Evolutionary conservation across 2,113 vertebrate genomes (phyloP).

Genomic region (Polypterus senegalus): DNA sequence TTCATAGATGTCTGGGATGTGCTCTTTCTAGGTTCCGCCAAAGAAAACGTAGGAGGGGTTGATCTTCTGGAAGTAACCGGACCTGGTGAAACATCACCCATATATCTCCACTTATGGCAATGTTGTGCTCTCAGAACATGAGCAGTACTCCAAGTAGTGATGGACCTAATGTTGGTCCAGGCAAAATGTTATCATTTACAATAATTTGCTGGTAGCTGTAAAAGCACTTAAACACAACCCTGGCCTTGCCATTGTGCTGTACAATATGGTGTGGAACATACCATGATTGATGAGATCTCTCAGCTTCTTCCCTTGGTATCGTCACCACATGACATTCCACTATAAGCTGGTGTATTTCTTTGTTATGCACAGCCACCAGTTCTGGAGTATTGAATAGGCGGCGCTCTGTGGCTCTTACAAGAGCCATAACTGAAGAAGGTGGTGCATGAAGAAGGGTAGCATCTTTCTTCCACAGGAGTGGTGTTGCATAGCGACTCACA

Average conservation of each 20-base stretch:
- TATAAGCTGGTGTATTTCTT: conserved; percentile 7
- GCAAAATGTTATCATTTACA: background rate
- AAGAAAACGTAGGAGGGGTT: conserved; percentile 1
- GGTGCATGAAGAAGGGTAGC: background rate
- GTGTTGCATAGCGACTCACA: conserved; percentile 3
- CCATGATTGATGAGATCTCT: background rate
- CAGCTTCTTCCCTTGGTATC: background rate
- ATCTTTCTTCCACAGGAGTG: conserved; percentile 7
- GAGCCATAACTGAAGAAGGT: background rate
- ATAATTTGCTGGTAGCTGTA: background rate
- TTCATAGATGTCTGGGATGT: conserved; percentile 3
- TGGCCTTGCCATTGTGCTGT: conserved; percentile 11
- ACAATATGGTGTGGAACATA: conserved; percentile 16
- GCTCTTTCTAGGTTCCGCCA: conserved; percentile 8
- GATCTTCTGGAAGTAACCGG: conserved; percentile 3
- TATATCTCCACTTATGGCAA: background rate
- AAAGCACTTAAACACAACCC: conserved; percentile 12
- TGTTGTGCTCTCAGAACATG: background rate
- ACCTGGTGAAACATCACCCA: conserved; percentile 5
- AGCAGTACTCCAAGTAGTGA: conserved; percentile 12
- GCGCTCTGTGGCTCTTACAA: conserved; percentile 3
- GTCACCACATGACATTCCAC: background rate
- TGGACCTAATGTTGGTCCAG: conserved; percentile 7
- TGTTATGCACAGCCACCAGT: background rate
- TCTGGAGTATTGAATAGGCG: conserved; percentile 5